Evolutionary conservation across 2,888 invertebrate genomes (phyloP), one percentile per base, ranked within the genome.

Genomic region (Apodemia zela): DNA sequence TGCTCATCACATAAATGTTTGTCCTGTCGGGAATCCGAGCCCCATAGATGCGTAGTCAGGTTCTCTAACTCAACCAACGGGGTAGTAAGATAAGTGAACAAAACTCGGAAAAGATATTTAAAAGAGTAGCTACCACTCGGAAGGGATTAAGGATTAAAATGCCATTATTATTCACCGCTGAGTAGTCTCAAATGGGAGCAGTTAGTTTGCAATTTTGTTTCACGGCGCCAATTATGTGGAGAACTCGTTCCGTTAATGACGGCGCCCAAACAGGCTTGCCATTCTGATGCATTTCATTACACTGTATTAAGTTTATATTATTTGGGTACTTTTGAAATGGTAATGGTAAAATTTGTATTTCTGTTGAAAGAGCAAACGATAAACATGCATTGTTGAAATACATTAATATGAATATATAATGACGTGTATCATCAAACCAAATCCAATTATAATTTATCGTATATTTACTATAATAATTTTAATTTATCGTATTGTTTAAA

Each of bases 171-270:
- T 54, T 54, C 54, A 54, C 25, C 54, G 7, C 25, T 13, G 25
- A 15, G 21, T 21, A 18, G 25, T 21, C 25, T 25, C 54, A 13
- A 54, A 54, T 54, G 54, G 13, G 25, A 25, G 54, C 25, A 54
- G 54, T 54, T 54, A 54, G 21, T 54, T 54, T 25, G 13, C 54
- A 18, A 54, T 54, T 54, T 54, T 54, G 54, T 54, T 54, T 54
- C 25, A 25, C 51, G 51, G 11, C 54, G 25, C 21, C 54, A 54
- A 54, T 54, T 54, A 54, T 25, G 25, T 25, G 45, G 54, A 54
- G 54, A 15, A 25, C 54, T 54, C 21, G 51, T 51, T 51, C 11
- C 3, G 51, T 18, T 21, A 18, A 51, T 21, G 51, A 18, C 21
- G 18, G 1, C 10, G 21, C 49, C 49, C 18, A 51, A 51, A 51